A percentile compares a stretch with the other conserved stretches of the same genome.
phyloP scores from a whole-genome alignment of 2,888 invertebrate species.

The Lithodes maja region DNA sequence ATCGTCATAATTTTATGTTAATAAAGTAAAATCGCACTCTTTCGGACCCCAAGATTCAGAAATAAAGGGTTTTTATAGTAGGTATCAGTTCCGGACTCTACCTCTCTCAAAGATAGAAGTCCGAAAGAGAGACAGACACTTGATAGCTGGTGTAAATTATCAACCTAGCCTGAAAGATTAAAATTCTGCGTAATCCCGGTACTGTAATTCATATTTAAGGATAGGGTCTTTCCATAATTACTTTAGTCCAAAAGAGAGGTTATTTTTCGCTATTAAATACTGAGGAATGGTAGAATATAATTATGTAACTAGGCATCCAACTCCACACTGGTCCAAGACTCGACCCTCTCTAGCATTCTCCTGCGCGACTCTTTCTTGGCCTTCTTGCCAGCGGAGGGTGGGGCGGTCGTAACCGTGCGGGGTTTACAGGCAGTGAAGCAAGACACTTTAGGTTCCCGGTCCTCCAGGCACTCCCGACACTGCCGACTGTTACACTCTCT shows the following conservation, averaged over 20 bases:
- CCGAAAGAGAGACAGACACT: too few species aligned
- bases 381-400: constrained; percentile 1
- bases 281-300: background rate
- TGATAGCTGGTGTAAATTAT: background rate
- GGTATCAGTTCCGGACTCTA: too few species aligned
- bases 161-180: background rate
- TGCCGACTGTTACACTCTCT: constrained; percentile 2
- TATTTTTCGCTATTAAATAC: too few species aligned
- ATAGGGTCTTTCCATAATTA: too few species aligned
- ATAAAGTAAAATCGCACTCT: too few species aligned
- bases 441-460: constrained; percentile 38
- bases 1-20: too few species aligned
- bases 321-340: background rate
- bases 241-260: too few species aligned
- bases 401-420: background rate
- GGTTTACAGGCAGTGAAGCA: constrained; percentile 60
- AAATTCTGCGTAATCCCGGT: too few species aligned
- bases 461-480: constrained; percentile 11
- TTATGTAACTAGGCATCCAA: constrained; percentile 3
- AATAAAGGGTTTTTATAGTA: too few species aligned
- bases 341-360: constrained; percentile 6
- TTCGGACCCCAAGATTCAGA: too few species aligned
- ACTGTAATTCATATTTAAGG: too few species aligned
- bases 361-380: constrained; percentile 8
- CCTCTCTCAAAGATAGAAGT: too few species aligned